Evolutionary conservation across 1,140 invertebrate genomes (phyloP).

Genomic region (Tetramorium simillimum): DNA sequence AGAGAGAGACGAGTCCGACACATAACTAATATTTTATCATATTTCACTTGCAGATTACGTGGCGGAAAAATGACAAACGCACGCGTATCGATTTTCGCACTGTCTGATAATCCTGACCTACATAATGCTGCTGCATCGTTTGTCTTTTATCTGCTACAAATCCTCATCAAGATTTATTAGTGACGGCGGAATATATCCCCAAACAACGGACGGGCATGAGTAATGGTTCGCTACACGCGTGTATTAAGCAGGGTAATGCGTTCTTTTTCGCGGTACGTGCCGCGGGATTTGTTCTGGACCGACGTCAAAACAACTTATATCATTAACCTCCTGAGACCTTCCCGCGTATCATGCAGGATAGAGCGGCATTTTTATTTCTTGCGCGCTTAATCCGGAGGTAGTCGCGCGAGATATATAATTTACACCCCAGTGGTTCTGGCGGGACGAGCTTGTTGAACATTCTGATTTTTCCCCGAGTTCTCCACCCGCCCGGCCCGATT

Average conservation of each 20-base stretch:
- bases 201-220: slow-evolving; percentile 41
- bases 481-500: neutral
- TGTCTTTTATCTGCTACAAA: slow-evolving; percentile 59
- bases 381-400: slow-evolving; percentile 5
- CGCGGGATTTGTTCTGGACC: slow-evolving; percentile 11
- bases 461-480: neutral
- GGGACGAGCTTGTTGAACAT: neutral
- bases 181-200: slow-evolving; percentile 42
- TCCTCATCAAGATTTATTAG: slow-evolving; percentile 62
- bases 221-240: slow-evolving; percentile 33
- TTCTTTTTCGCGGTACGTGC: slow-evolving; percentile 39
- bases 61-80: slow-evolving; percentile 56
- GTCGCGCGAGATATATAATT: slow-evolving; percentile 11
- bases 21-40: slow-evolving; percentile 53
- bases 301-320: slow-evolving; percentile 47
- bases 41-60: slow-evolving; percentile 54
- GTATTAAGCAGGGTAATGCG: slow-evolving; percentile 45
- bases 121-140: slow-evolving; percentile 51
- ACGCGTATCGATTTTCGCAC: slow-evolving; percentile 47
- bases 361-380: neutral
- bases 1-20: neutral
- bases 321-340: slow-evolving; percentile 33
- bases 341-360: slow-evolving; percentile 3
- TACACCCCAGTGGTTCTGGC: neutral
- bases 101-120: slow-evolving; percentile 56